A percentile compares a stretch with the other conserved stretches of the same genome.
These are phyloP conservation scores for Pantala flavescens DNA, from an alignment of 1,140 invertebrate species.

Conservation along the genomic window DNA sequence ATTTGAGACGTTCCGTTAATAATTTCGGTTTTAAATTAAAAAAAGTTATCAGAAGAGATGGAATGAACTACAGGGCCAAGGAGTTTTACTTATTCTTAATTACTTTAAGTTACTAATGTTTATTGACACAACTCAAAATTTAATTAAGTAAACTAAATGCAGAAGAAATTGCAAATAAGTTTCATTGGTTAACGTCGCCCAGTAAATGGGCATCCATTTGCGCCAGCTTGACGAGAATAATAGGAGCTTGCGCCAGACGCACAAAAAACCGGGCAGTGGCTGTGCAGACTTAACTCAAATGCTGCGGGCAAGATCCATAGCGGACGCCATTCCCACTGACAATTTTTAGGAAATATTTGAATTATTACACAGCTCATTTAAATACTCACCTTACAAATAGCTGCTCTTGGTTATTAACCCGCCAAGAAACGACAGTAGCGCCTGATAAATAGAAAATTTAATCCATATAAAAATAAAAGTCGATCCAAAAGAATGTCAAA, in stretches of 20 bases:
- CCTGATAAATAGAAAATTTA: slow-evolving; percentile 47
- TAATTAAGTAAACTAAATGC: no score
- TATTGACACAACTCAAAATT: no score
- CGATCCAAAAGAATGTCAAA: slow-evolving; percentile 27
- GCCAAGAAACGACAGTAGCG: slow-evolving; percentile 87
- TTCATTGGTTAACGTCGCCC: background rate
- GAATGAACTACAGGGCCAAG: no score
- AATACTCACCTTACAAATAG: slow-evolving; percentile 77
- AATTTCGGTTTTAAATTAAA: no score
- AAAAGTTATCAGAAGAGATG: no score
- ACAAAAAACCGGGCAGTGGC: slow-evolving; percentile 17
- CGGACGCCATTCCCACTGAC: slow-evolving; percentile 10
- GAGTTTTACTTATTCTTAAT: no score
- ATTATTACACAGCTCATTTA: background rate
- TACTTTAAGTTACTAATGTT: no score
- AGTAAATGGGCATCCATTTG: background rate
- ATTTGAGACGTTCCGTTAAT: no score
- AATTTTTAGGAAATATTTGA: background rate
- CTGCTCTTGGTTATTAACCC: slow-evolving; percentile 89
- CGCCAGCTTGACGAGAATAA: slow-evolving; percentile 5
- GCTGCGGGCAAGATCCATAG: slow-evolving; percentile 12
- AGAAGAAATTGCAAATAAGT: no score
- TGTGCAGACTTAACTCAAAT: slow-evolving; percentile 12
- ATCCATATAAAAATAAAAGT: slow-evolving; percentile 34
- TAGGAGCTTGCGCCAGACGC: slow-evolving; percentile 14